Conservation (phyloP, 1,140 invertebrate species). For the Lycorma delicatula region DNA sequence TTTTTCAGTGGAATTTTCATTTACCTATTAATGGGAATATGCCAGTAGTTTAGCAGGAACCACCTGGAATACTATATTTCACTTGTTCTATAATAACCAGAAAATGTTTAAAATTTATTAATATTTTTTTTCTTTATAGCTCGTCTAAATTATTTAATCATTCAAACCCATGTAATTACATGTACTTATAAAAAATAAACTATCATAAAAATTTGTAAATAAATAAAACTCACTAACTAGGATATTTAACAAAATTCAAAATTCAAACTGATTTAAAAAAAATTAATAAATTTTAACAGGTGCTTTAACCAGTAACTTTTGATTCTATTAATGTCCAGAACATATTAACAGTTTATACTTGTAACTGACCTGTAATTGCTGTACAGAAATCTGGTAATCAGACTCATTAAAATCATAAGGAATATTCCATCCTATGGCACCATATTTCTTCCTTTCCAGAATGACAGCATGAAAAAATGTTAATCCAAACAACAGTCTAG, state of each 20-base stretch:
- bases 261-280: not conserved
- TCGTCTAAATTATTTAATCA: too few species aligned
- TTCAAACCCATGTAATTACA: too few species aligned
- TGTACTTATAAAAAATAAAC: not conserved
- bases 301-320: not conserved
- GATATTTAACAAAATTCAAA: not conserved
- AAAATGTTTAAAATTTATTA: too few species aligned
- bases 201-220: too few species aligned
- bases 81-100: too few species aligned
- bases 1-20: too few species aligned
- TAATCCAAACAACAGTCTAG: slow-evolving; percentile 75
- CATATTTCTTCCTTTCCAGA: slow-evolving; percentile 77
- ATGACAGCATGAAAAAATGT: slow-evolving; percentile 92
- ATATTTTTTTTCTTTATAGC: too few species aligned
- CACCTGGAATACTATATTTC: too few species aligned
- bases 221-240: too few species aligned
- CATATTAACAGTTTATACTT: slow-evolving; percentile 50
- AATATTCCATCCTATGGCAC: slow-evolving; percentile 90
- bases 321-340: slow-evolving; percentile 37
- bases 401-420: slow-evolving; percentile 92
- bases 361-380: slow-evolving; percentile 77
- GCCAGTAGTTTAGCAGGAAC: too few species aligned
- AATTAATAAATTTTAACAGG: not conserved
- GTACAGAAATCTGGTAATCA: slow-evolving; percentile 83
- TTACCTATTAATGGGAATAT: too few species aligned